These are phyloP conservation scores for Thaleichthys pacificus DNA, from an alignment of 2,797 vertebrate genomes.

Conservation along the genomic window DNA sequence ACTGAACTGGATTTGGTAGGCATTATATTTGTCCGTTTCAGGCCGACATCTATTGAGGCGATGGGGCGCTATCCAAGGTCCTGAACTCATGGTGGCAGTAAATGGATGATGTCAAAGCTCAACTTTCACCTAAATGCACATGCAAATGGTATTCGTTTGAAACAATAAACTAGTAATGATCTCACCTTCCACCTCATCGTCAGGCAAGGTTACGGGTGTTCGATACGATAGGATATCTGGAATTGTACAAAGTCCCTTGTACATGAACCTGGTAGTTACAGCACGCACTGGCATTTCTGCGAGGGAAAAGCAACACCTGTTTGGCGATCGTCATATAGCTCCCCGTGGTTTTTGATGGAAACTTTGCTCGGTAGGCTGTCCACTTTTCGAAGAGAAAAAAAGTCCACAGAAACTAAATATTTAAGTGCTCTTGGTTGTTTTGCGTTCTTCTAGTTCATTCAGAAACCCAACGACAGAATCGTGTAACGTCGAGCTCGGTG, in stretches of 20 bases:
- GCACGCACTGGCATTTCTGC: slow-evolving; percentile 96
- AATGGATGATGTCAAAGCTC: not conserved
- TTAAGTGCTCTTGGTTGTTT: slow-evolving; percentile 37
- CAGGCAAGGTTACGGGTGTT: slow-evolving; percentile 87
- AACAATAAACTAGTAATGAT: not conserved
- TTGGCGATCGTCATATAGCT: slow-evolving; percentile 78
- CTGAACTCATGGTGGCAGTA: slow-evolving; percentile 30
- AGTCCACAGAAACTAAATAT: slow-evolving; percentile 20
- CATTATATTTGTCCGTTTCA: not conserved
- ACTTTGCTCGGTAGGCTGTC: slow-evolving; percentile 51
- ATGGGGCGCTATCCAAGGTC: slow-evolving; percentile 36
- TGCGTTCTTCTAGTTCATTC: slow-evolving; percentile 17
- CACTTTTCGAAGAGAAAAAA: slow-evolving; percentile 18
- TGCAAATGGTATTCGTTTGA: not conserved
- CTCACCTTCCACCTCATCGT: slow-evolving; percentile 96
- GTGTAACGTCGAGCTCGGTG: not conserved
- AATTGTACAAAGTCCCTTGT: slow-evolving; percentile 95
- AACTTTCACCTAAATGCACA: not conserved
- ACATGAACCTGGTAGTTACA: slow-evolving; percentile 97
- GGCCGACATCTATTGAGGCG: not conserved
- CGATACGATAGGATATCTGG: slow-evolving; percentile 91
- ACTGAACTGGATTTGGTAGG: not conserved
- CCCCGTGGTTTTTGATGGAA: slow-evolving; percentile 59
- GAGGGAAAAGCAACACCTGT: slow-evolving; percentile 72
- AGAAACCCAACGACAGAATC: slow-evolving; percentile 2